Base-by-base conservation (phyloP, 2,888 invertebrate genomes). In the Cryptosula pallasiana region DNA sequence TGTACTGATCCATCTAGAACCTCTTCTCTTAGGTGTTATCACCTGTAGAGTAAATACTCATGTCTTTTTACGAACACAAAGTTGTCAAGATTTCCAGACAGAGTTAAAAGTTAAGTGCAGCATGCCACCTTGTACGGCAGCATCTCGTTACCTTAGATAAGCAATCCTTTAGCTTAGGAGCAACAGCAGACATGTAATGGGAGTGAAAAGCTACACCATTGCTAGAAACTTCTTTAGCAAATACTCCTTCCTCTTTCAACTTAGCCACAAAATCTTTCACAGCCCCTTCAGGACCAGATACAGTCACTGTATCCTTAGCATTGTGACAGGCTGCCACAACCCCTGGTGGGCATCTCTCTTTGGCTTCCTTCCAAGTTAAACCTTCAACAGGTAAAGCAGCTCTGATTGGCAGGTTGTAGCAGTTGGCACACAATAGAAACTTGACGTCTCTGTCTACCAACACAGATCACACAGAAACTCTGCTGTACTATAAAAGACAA, bases 231-330 rank as follows among this genome's bases (percentile, higher is more conserved):
- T 81, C 82, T 72, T 81, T 81, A 25, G 83, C 83, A 79, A 84
- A 84, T 5, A 83, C 75, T 2, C 81, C 79, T 75, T 81, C 79
- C 1, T 73, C 76, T 73, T 84, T 81, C 27, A 85, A 77, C 71
- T 84, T 76, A 32, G 75, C 74, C 1, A 85, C 83, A 78, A 84
- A 85, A 27, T 76, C 72, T 1, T 75, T 72, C 16, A 84, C 81
- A 0, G 76, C 75, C 1, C 80, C 88, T 55, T 89, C 88, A 0
- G 94, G 93, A 0, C 97, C 98, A 1, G 97, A 97, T 75, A 98
- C 87, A 20, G 97, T 95, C 9, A 97, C 95, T 78, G 93, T 95
- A 84, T 98, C 96, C 75, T 87, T 88, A 74, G 95, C 91, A 86
- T 99, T 99, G 87, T 98, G 95, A 84, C 98, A 99, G 71, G 96